Evolutionary conservation across 2,113 vertebrate species (phyloP).

Genomic region (Silurus glanis): DNA sequence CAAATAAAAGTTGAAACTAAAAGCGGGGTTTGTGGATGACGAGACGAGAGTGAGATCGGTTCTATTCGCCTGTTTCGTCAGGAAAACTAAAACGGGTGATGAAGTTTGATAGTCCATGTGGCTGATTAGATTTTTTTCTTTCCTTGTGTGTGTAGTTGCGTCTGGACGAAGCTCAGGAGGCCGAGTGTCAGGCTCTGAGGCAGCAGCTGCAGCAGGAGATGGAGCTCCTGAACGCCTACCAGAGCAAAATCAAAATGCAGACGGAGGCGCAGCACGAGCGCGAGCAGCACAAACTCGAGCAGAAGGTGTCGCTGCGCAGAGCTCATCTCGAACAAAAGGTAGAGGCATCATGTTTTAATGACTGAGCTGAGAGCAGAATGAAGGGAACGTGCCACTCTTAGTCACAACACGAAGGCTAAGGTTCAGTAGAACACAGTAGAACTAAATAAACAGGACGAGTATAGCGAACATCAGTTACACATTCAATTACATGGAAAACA

Average conservation of each 20-base stretch:
- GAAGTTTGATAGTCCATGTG: not conserved
- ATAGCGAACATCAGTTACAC: no score
- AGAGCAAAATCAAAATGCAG: constrained; percentile 99
- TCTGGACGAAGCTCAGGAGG: constrained; percentile 98
- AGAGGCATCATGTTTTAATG: not conserved
- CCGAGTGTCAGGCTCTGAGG: constrained; percentile 96
- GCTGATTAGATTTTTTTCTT: not conserved
- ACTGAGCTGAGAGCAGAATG: not conserved
- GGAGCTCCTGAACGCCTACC: constrained; percentile 98
- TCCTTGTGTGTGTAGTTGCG: constrained; percentile 77
- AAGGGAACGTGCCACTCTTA: not conserved
- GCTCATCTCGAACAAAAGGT: constrained; percentile 98
- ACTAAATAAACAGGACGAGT: no score
- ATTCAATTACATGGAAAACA: no score
- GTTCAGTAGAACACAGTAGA: no score
- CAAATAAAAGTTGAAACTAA: not conserved
- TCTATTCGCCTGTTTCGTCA: not conserved
- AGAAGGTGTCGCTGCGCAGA: constrained; percentile 94
- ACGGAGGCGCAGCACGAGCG: constrained; percentile 97
- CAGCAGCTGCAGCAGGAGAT: constrained; percentile 99
- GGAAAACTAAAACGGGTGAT: not conserved
- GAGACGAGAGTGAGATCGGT: not conserved
- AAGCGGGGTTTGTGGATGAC: not conserved
- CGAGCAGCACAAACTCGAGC: constrained; percentile 96
- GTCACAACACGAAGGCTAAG: no score